Conservation (phyloP, 2,888 invertebrate genomes). For the Trissolcus japonicus region DNA sequence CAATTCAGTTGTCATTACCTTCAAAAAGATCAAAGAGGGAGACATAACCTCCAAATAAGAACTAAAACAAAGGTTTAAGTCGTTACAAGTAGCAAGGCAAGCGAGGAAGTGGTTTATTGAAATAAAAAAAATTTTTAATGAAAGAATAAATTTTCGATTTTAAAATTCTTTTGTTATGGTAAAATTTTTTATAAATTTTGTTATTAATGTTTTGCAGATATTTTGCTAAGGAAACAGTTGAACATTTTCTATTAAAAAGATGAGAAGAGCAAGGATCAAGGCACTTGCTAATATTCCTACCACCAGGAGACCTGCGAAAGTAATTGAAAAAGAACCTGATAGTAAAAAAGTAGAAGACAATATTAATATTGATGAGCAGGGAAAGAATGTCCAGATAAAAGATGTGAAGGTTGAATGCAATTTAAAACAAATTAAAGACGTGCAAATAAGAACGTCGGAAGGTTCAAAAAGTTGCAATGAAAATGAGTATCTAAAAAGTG, state of each 20-base stretch:
- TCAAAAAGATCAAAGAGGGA: no score
- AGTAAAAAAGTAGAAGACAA: not conserved
- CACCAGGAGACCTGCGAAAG: constrained; percentile 7
- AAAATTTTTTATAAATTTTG: no score
- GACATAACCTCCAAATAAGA: no score
- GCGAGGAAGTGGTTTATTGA: no score
- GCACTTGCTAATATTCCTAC: constrained; percentile 14
- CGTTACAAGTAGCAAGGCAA: no score
- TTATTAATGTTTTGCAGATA: no score
- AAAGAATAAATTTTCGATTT: no score
- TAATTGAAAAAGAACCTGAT: not conserved
- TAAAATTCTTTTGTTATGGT: no score
- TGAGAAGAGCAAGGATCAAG: constrained; percentile 28
- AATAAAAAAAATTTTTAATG: no score
- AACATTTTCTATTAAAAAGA: not conserved
- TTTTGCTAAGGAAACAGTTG: no score
- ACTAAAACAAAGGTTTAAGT: no score
- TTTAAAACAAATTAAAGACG: not conserved
- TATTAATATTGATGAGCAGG: not conserved
- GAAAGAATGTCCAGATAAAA: not conserved
- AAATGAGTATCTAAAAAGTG: not conserved
- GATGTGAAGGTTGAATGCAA: constrained; percentile 4
- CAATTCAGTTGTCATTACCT: no score
- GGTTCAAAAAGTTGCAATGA: not conserved
- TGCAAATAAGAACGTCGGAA: not conserved